These are phyloP conservation scores for Temnothorax longispinosus DNA, from an alignment of 1,140 invertebrate species.

Conservation along the genomic window DNA sequence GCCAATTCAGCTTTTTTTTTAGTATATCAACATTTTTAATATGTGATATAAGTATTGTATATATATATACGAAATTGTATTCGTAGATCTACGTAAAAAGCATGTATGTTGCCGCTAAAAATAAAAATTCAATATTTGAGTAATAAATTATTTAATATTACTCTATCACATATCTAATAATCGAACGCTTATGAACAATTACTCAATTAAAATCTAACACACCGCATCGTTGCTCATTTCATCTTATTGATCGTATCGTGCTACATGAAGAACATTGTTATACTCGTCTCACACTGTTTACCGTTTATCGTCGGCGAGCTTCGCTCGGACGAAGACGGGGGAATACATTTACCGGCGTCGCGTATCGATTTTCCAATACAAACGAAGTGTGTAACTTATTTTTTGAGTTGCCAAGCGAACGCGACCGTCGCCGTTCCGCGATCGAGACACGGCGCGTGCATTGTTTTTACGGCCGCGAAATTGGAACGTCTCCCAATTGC, in stretches of 20 bases:
- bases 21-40: not conserved
- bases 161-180: not conserved
- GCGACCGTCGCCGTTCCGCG: slow-evolving; percentile 13
- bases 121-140: too few species aligned
- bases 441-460: slow-evolving; percentile 17
- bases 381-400: slow-evolving; percentile 47
- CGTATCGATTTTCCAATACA: slow-evolving; percentile 56
- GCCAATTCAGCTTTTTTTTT: not conserved
- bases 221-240: slow-evolving; percentile 25
- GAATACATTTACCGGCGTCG: slow-evolving; percentile 41
- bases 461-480: slow-evolving; percentile 51
- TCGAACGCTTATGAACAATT: slow-evolving; percentile 19
- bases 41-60: too few species aligned
- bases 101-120: too few species aligned
- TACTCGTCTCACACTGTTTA: slow-evolving; percentile 44
- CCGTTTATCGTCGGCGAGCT: slow-evolving; percentile 47
- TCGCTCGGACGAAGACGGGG: slow-evolving; percentile 33
- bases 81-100: too few species aligned
- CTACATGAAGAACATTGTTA: slow-evolving; percentile 31
- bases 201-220: slow-evolving; percentile 22
- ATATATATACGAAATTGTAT: too few species aligned
- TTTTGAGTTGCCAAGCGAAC: slow-evolving; percentile 38
- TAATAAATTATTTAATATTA: too few species aligned
- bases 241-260: slow-evolving; percentile 31
- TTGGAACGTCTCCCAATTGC: slow-evolving; percentile 64